These are phyloP conservation scores for Pseudopleuronectes americanus DNA, from an alignment of 2,797 vertebrate species.

Conservation along the genomic window DNA sequence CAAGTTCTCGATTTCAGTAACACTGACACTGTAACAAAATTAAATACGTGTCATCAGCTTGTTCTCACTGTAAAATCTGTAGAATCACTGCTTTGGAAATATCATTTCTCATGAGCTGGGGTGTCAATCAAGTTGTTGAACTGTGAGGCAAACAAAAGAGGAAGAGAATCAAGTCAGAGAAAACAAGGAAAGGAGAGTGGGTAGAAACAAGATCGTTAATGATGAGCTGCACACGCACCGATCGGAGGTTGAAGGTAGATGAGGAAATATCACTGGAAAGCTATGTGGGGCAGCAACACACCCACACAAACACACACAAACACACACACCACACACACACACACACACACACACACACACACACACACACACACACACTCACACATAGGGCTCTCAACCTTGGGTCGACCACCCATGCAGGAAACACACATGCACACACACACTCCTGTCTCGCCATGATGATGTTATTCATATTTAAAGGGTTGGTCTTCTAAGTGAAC, in stretches of 20 bases:
- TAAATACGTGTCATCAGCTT: conserved; percentile 1
- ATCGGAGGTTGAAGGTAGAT: conserved; percentile 17
- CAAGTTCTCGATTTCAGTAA: neutral
- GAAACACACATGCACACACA: conserved; percentile 3
- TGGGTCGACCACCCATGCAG: too few relatives aligned
- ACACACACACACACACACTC: conserved; percentile 14
- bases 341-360: conserved; percentile 4
- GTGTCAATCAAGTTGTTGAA: conserved; percentile 8
- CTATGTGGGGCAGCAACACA: conserved; percentile 21
- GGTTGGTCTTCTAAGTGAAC: conserved; percentile 66
- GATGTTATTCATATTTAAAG: conserved; percentile 76
- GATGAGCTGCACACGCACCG: conserved; percentile 3
- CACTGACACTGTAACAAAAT: conserved; percentile 1
- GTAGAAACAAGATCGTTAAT: conserved; percentile 9
- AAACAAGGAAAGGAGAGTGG: conserved; percentile 16
- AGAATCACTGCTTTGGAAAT: neutral
- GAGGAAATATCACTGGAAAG: conserved; percentile 25
- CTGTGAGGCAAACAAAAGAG: neutral
- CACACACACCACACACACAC: neutral
- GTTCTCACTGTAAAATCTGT: neutral
- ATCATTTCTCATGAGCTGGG: neutral
- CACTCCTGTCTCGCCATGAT: conserved; percentile 21
- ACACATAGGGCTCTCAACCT: neutral
- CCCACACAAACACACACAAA: conserved; percentile 10
- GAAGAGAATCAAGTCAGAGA: neutral